Base-by-base conservation (phyloP, 2,888 invertebrate species). In the Xanthia togata region DNA sequence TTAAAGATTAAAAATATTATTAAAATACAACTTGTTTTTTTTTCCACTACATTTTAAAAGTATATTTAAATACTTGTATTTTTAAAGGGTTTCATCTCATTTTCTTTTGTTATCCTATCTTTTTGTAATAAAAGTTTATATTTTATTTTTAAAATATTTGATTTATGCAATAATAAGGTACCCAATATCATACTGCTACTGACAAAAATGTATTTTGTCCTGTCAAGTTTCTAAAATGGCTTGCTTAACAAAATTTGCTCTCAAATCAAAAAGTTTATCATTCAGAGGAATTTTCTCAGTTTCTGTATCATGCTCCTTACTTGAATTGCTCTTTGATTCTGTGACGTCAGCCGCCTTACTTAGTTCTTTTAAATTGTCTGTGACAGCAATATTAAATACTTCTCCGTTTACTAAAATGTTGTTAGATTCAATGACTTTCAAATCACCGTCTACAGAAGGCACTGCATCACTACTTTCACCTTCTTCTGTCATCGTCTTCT, bases 181-280 rank as follows among this genome's bases (percentile, higher is more conserved):
- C 80, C 82, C 82, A 84, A 84, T 70, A 79, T 41, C 79, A n/a
- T n/a, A 69, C n/a, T 23, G 4, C n/a, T 31, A 53, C 20, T 55
- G 47, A 14, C 14, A 53, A 53, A 41, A 20, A 53, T 17, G 17
- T 11, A 14, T 2, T n/a, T 26, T 31, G 38, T 5, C 23, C 41
- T 83, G 83, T 87, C 88, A 88, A 74, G 85, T 88, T 31, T 88
- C 74, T 35, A 84, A 63, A 78, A 84, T 23, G 12, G 44, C 35
- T 55, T 73, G 71, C 14, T 63, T 47, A 14, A 79, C 73, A 11
- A 76, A 72, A 57, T 72, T 78, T 12, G 63, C n/a, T 4, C 73
- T 62, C 26, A 79, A 74, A 55, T 63, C 53, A 2, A 72, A 50
- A 53, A 62, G 41, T 50, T 88, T 86, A 59, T 86, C 82, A 62